Percentiles rank a stretch among this genome's conserved stretches.
Evolutionary conservation across 2,888 invertebrate genomes (phyloP).

Genomic region (Eutolmus rufibarbis): DNA sequence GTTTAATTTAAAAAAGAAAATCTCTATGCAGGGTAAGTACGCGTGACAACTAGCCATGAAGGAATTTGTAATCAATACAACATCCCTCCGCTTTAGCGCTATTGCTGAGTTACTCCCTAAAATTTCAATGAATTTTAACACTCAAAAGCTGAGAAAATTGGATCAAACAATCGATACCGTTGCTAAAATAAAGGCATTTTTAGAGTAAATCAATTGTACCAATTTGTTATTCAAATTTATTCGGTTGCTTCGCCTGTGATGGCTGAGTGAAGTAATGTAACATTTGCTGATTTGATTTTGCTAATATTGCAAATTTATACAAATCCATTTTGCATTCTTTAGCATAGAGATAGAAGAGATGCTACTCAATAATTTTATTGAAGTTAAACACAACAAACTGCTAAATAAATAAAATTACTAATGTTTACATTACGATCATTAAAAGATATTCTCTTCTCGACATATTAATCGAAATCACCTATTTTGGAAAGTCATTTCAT

Average conservation of each 20-base stretch:
- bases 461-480: background rate
- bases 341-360: background rate
- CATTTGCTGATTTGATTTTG: background rate
- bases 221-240: background rate
- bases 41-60: background rate
- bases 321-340: background rate
- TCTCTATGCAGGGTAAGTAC: background rate
- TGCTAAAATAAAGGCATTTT: background rate
- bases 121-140: background rate
- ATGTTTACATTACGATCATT: background rate
- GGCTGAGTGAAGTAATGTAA: background rate
- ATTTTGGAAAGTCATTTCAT: background rate
- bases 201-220: background rate
- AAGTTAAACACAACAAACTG: background rate
- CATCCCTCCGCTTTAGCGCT: background rate
- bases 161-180: background rate
- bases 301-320: background rate
- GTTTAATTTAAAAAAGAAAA: background rate
- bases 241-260: background rate
- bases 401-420: background rate
- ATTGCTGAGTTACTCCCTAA: background rate
- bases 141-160: background rate
- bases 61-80: background rate
- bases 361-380: background rate
- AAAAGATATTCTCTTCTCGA: background rate